These are phyloP conservation scores for Oncorhynchus keta DNA, from an alignment of 2,113 vertebrate genomes.

Conservation along the genomic window DNA sequence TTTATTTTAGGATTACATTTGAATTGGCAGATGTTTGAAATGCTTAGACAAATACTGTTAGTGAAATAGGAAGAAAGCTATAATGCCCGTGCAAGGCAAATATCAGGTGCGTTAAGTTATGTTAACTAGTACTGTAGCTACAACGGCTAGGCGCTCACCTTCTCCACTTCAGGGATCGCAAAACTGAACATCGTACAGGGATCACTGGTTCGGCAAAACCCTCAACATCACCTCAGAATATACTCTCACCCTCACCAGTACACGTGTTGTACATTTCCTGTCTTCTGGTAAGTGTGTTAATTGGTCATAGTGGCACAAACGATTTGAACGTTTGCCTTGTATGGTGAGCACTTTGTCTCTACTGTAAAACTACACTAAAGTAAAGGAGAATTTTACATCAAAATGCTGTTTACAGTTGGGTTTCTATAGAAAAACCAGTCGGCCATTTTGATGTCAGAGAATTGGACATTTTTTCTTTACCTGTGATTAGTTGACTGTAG, in stretches of 20 bases:
- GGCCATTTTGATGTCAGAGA: neutral
- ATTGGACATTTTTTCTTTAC: neutral
- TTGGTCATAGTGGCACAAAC: neutral
- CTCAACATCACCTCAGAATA: neutral
- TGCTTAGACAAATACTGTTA: constrained; percentile 3
- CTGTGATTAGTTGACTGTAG: constrained; percentile 7
- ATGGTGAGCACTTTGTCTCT: neutral
- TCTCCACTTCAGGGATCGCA: neutral
- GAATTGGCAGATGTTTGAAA: neutral
- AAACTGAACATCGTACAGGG: neutral
- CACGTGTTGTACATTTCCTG: neutral
- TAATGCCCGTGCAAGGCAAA: neutral
- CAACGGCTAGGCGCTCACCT: neutral
- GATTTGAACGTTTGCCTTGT: neutral
- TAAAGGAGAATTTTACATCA: neutral
- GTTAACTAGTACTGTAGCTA: neutral
- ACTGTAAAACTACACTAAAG: neutral
- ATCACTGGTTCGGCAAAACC: neutral
- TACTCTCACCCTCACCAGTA: neutral
- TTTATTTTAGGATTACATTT: neutral
- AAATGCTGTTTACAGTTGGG: constrained; percentile 1
- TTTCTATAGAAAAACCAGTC: neutral
- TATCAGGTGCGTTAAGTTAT: neutral
- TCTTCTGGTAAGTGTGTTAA: neutral
- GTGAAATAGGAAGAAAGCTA: constrained; percentile 13